Percentiles rank a stretch among this genome's conserved stretches.
Evolutionary conservation across 2,888 invertebrate species (phyloP).

Genomic region (Trachelus stipa): DNA sequence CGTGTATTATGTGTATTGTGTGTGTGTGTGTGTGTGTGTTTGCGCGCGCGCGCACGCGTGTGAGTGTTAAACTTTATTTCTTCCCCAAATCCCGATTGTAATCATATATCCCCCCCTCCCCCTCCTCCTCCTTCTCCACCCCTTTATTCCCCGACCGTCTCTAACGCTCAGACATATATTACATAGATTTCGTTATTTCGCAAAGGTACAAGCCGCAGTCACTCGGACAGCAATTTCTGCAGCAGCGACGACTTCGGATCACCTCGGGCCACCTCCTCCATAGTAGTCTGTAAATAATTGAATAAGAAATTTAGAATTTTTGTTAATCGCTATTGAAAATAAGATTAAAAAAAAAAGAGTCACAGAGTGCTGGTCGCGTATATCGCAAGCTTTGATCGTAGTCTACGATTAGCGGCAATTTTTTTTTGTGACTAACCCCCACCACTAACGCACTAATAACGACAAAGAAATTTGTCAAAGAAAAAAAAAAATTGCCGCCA

Average conservation of each 20-base stretch:
- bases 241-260: conserved; percentile 85
- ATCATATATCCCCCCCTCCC: too few relatives aligned
- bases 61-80: too few relatives aligned
- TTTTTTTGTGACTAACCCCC: background rate
- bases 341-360: background rate
- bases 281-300: conserved; percentile 75
- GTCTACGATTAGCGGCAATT: conserved; percentile 5
- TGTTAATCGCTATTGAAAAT: background rate
- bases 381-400: conserved; percentile 1
- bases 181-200: conserved; percentile 68
- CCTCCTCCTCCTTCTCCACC: background rate
- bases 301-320: conserved; percentile 4
- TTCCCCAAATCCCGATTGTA: too few relatives aligned
- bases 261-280: conserved; percentile 80
- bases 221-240: conserved; percentile 88
- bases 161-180: conserved; percentile 51
- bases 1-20: background rate
- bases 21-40: background rate
- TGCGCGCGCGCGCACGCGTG: background rate
- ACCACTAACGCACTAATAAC: background rate
- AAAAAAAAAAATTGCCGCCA: too few relatives aligned
- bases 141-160: conserved; percentile 1
- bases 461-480: background rate
- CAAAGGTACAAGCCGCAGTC: conserved; percentile 68
- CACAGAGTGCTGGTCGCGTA: background rate